phyloP scores from a whole-genome alignment of 2,888 invertebrate genomes.

The Ennomos erosarius region DNA sequence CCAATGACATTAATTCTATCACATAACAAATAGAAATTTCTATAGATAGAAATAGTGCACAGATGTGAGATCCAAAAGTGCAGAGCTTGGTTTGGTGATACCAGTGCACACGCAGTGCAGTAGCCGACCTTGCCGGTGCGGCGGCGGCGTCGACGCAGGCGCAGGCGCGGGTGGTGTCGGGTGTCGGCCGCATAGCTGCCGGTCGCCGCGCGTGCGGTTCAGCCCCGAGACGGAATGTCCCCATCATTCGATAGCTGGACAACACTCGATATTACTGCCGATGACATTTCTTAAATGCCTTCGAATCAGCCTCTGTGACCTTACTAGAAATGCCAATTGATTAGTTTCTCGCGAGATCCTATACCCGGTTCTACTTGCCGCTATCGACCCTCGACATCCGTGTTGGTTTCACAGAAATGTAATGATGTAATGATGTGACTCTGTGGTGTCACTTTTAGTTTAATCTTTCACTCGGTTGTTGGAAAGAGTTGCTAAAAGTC shows the following conservation, averaged over 20 bases:
- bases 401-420: slow-evolving; percentile 22
- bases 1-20: neutral
- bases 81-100: slow-evolving; percentile 54
- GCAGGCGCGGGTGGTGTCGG: slow-evolving; percentile 62
- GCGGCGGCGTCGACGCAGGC: slow-evolving; percentile 55
- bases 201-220: slow-evolving; percentile 78
- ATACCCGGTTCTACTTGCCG: slow-evolving; percentile 15
- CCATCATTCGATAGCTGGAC: slow-evolving; percentile 72
- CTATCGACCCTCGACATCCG: slow-evolving; percentile 12
- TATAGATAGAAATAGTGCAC: neutral
- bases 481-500: neutral
- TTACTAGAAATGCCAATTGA: slow-evolving; percentile 49
- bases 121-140: slow-evolving; percentile 79
- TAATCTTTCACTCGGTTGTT: slow-evolving; percentile 11
- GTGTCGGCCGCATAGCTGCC: slow-evolving; percentile 78
- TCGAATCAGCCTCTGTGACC: slow-evolving; percentile 64
- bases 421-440: no score
- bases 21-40: neutral
- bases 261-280: slow-evolving; percentile 77
- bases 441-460: slow-evolving; percentile 25
- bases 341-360: slow-evolving; percentile 44
- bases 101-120: slow-evolving; percentile 70
- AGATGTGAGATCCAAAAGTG: slow-evolving; percentile 30
- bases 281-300: slow-evolving; percentile 69
- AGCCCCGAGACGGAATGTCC: slow-evolving; percentile 77